A percentile compares a stretch with the other conserved stretches of the same genome.
These are phyloP conservation scores for Paragorgia papillata DNA, from an alignment of 92 coral and sea anemone genomes.

Conservation along the genomic window DNA sequence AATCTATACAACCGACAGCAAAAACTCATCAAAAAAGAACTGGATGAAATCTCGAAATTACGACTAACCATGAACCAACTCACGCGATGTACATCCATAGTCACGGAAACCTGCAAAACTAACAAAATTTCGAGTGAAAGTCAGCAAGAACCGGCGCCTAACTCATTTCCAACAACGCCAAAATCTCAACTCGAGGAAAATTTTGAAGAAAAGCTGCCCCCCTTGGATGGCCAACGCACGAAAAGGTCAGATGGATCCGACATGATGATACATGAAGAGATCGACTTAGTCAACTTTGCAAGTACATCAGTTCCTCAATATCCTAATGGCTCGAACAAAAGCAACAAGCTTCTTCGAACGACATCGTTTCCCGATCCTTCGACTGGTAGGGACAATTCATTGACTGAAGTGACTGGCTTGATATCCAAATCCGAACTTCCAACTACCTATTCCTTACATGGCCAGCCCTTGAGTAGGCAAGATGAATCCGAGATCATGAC, in stretches of 20 bases:
- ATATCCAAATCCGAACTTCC: too few relatives aligned
- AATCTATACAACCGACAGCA: slow-evolving; percentile 73
- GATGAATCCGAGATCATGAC: too few relatives aligned
- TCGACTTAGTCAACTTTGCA: too few relatives aligned
- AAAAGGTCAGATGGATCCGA: neutral
- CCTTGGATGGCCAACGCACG: neutral
- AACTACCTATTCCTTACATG: too few relatives aligned
- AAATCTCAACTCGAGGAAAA: neutral
- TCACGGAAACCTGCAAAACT: neutral
- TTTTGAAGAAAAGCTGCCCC: neutral
- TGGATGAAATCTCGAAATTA: slow-evolving; percentile 80
- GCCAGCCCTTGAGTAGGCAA: too few relatives aligned
- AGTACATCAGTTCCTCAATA: too few relatives aligned
- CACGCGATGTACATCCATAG: neutral
- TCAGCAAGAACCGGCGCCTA: neutral
- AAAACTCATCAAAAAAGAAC: slow-evolving; percentile 70
- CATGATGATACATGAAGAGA: neutral
- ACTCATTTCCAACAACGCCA: neutral
- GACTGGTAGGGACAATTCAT: too few relatives aligned
- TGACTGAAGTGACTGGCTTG: too few relatives aligned
- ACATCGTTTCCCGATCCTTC: too few relatives aligned
- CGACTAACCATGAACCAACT: slow-evolving; percentile 71
- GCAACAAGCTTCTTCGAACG: too few relatives aligned
- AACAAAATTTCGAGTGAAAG: neutral
- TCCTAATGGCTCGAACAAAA: too few relatives aligned